Percentiles rank a stretch among this genome's conserved stretches.
Conservation (phyloP, 2,113 vertebrate genomes). For the Sebastes fasciatus region DNA sequence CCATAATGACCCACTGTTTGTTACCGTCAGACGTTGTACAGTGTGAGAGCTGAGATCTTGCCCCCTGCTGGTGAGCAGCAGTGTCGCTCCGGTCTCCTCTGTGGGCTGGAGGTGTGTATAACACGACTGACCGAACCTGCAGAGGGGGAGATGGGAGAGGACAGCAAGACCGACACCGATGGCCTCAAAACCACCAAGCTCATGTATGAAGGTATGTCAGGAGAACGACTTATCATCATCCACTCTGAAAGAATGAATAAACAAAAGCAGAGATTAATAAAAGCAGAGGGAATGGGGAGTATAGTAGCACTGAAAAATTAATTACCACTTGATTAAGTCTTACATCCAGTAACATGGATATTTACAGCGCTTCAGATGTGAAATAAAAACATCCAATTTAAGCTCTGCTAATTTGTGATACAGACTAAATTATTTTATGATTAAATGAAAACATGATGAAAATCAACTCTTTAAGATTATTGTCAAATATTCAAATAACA, state of each 20-base stretch:
- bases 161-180: constrained; percentile 87
- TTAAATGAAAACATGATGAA: background rate
- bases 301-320: background rate
- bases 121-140: constrained; percentile 89
- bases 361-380: background rate
- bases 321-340: background rate
- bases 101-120: constrained; percentile 91
- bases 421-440: background rate
- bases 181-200: constrained; percentile 91
- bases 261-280: background rate
- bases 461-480: background rate
- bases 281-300: background rate
- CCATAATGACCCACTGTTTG: constrained; percentile 28
- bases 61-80: constrained; percentile 87
- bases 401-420: background rate
- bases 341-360: background rate
- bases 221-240: background rate
- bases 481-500: background rate
- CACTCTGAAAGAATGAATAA: background rate
- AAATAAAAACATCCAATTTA: background rate
- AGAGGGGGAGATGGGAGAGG: constrained; percentile 90
- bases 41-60: constrained; percentile 88
- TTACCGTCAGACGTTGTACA: constrained; percentile 90
- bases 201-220: constrained; percentile 94
- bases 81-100: constrained; percentile 92